Base-by-base conservation (phyloP, 2,797 vertebrate genomes). In the Rhinella marina region DNA sequence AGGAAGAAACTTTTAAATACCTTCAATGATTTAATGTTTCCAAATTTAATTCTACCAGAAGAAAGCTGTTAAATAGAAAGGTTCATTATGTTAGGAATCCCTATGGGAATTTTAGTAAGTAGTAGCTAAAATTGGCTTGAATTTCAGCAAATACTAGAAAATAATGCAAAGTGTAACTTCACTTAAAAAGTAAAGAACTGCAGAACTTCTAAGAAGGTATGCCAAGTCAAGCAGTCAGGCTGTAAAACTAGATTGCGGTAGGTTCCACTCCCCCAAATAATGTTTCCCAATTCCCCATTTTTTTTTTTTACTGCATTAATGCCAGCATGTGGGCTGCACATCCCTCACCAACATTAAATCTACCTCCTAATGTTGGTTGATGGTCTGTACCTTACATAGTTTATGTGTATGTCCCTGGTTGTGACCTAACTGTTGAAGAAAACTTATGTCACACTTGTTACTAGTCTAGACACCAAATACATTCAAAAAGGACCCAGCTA, bases 1-100 rank as follows among this genome's bases (percentile, higher is more conserved):
- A 59, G 29, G 21, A 54, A 27, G 27, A 84, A 59, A 41, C 68
- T 57, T 72, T n/a, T 73, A 56, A 56, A 72, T 56, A 78, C n/a
- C 21, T 57, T 56, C 13, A 79, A 32, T 79, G 77, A 32, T 76
- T n/a, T 4, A 25, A 76, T n/a, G 25, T 50, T 76, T 52, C 8
- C 5, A 17, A 59, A 57, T 48, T 3, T 56, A 27, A 78, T 29
- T 79, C 27, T 59, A 59, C 14, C 10, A 32, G 14, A 32, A 29
- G 8, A 29, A 79, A 79, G 27, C 2, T 29, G 56, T 21, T 57
- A 27, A 32, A 11, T 32, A 19, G 16, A 79, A 32, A 59, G n/a
- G 54, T 59, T 59, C 41, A 75, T 57, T 57, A 79, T 29, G 5
- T 16, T 78, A 78, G 50, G 25, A 57, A 57, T 5, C 52, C 76